A percentile compares a stretch with the other conserved stretches of the same genome.
These are phyloP conservation scores for Aquatica leii DNA, from an alignment of 2,888 invertebrate species.

Conservation along the genomic window DNA sequence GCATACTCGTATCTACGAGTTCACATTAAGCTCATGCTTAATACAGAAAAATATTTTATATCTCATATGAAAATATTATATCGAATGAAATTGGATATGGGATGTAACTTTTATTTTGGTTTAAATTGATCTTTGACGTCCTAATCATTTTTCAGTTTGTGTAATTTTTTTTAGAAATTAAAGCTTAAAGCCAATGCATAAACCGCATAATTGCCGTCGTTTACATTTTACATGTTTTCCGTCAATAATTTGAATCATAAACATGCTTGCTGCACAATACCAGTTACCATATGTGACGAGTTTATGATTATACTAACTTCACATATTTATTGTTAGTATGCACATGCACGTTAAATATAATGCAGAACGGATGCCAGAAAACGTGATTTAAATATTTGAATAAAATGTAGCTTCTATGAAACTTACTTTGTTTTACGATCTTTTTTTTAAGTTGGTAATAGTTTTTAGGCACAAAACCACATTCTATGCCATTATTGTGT, in stretches of 20 bases:
- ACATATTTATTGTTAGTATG: conserved; percentile 17
- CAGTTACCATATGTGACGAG: conserved; percentile 3
- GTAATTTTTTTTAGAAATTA: neutral
- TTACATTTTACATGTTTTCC: neutral
- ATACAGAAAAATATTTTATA: too few species aligned
- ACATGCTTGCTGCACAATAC: conserved; percentile 6
- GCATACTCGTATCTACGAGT: neutral
- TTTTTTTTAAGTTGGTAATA: too few species aligned
- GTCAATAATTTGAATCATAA: conserved; percentile 5
- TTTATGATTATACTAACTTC: conserved; percentile 8
- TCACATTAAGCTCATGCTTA: too few species aligned
- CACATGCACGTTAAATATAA: conserved; percentile 13
- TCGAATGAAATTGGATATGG: too few species aligned
- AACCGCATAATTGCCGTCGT: neutral
- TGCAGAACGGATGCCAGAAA: conserved; percentile 3
- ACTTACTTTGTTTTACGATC: too few species aligned
- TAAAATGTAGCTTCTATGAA: too few species aligned
- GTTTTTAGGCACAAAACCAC: too few species aligned
- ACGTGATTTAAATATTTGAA: conserved; percentile 10
- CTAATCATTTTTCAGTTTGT: too few species aligned
- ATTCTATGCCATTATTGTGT: too few species aligned
- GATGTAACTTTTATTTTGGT: too few species aligned
- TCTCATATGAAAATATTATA: too few species aligned
- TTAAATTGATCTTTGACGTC: neutral
- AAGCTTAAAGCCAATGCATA: neutral